These are phyloP conservation scores for Allacma fusca DNA, from an alignment of 2,888 invertebrate genomes.

Conservation along the genomic window DNA sequence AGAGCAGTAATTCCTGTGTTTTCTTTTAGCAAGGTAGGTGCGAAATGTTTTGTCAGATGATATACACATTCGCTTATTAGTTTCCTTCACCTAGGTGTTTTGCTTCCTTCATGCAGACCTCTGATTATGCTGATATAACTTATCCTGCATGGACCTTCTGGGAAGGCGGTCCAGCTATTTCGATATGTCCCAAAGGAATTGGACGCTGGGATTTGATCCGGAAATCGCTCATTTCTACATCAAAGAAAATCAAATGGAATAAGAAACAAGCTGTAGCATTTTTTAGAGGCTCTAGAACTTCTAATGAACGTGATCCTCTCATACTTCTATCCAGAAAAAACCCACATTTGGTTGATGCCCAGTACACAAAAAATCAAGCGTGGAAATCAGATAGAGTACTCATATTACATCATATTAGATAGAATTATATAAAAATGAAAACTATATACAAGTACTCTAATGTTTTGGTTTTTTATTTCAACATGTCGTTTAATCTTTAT, in stretches of 20 bases:
- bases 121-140: slow-evolving; percentile 83
- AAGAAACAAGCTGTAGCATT: slow-evolving; percentile 74
- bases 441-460: too few species aligned
- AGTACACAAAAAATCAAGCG: slow-evolving; percentile 97
- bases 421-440: too few species aligned
- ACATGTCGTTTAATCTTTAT: too few species aligned
- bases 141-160: slow-evolving; percentile 98
- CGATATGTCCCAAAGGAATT: slow-evolving; percentile 89
- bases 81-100: too few species aligned
- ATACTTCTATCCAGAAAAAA: slow-evolving; percentile 77
- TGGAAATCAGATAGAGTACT: slow-evolving; percentile 90
- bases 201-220: slow-evolving; percentile 92
- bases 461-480: slow-evolving; percentile 57
- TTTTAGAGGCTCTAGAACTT: slow-evolving; percentile 94
- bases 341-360: slow-evolving; percentile 85
- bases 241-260: slow-evolving; percentile 77
- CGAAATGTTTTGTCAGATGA: neutral
- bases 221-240: slow-evolving; percentile 73
- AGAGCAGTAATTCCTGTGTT: slow-evolving; percentile 79
- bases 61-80: too few species aligned
- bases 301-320: slow-evolving; percentile 86
- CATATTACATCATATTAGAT: too few species aligned
- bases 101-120: slow-evolving; percentile 67
- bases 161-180: slow-evolving; percentile 97
- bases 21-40: slow-evolving; percentile 88